These are phyloP conservation scores for Struthio camelus DNA, from an alignment of 2,113 vertebrate species.

Conservation along the genomic window DNA sequence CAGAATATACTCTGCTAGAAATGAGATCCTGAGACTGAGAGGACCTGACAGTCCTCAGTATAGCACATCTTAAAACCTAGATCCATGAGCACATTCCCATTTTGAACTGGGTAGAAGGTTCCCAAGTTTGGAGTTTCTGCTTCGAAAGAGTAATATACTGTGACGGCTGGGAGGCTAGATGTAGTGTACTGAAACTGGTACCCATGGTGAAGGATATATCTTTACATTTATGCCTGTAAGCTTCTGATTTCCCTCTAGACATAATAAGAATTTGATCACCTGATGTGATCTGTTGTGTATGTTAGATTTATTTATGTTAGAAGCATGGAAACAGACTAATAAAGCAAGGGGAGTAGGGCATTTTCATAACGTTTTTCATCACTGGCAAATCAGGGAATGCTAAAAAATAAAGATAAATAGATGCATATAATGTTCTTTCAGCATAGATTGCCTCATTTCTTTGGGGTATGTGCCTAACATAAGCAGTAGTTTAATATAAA, in stretches of 20 bases:
- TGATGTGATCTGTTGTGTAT: background rate
- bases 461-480: accelerated
- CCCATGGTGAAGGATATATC: background rate
- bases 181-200: background rate
- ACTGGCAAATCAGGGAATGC: background rate
- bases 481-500: background rate
- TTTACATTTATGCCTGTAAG: background rate
- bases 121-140: background rate
- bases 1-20: background rate
- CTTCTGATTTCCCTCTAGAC: background rate
- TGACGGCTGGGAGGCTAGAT: background rate
- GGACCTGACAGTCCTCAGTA: background rate
- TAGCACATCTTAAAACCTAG: background rate
- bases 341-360: background rate
- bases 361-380: background rate
- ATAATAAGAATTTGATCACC: background rate
- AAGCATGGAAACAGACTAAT: background rate
- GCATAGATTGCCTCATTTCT: background rate
- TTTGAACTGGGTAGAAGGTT: background rate
- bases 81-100: background rate
- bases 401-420: background rate
- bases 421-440: background rate
- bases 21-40: background rate
- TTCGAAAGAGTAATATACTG: background rate
- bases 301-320: background rate